Evolutionary conservation across 2,797 vertebrate species (phyloP).

Genomic region (Pseudopleuronectes americanus): DNA sequence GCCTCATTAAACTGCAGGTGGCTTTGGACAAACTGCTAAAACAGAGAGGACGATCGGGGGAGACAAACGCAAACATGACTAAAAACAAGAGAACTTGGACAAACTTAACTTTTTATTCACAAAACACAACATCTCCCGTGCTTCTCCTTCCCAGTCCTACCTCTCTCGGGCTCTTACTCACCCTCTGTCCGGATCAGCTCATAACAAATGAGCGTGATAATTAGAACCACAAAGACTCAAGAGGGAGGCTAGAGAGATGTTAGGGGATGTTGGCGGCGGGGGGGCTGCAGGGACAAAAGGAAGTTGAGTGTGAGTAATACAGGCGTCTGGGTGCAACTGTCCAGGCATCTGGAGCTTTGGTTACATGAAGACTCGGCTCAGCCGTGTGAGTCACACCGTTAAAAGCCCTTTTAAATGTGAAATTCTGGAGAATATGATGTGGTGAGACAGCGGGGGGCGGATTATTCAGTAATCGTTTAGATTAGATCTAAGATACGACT

Average conservation of each 20-base stretch:
- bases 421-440: background rate
- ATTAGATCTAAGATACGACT: background rate
- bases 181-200: conserved; percentile 54
- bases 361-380: conserved; percentile 39
- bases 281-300: conserved; percentile 59
- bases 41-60: background rate
- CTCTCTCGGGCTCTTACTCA: conserved; percentile 20
- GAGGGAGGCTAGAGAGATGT: conserved; percentile 33
- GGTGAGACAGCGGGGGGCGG: background rate
- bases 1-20: conserved; percentile 47
- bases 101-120: background rate
- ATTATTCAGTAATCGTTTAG: background rate
- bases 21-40: conserved; percentile 12
- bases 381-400: conserved; percentile 2
- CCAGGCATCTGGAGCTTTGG: conserved; percentile 56
- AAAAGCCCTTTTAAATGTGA: background rate
- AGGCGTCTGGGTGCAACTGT: conserved; percentile 62
- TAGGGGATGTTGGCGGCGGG: conserved; percentile 2
- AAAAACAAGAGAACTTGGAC: background rate
- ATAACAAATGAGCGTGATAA: conserved; percentile 73
- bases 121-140: background rate
- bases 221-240: conserved; percentile 70
- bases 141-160: conserved; percentile 20
- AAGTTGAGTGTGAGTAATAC: conserved; percentile 66
- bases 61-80: background rate